These are phyloP conservation scores for Taxidea taxus DNA, from an alignment of 2,113 vertebrate genomes.

Conservation along the genomic window DNA sequence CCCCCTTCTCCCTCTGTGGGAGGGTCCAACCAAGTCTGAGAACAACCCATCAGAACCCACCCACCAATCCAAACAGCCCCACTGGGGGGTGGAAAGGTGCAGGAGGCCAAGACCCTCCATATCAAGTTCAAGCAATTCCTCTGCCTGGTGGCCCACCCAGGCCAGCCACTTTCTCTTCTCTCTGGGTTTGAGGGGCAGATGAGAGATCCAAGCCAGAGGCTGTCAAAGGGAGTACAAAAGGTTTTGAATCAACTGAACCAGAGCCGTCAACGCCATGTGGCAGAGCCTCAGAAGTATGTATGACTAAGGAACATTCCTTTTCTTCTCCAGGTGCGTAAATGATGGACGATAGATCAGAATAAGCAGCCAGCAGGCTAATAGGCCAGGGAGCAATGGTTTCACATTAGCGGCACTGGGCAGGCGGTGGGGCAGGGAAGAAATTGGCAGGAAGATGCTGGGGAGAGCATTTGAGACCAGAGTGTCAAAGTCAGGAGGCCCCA, in stretches of 20 bases:
- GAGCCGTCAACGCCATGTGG: accelerated
- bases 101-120: neutral
- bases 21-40: neutral
- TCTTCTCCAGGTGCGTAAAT: neutral
- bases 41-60: neutral
- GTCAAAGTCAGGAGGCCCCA: neutral
- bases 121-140: neutral
- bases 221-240: neutral
- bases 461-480: neutral
- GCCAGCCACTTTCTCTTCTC: too few species aligned
- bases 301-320: neutral
- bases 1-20: neutral
- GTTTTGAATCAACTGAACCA: neutral
- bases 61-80: neutral
- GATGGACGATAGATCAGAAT: neutral
- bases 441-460: neutral
- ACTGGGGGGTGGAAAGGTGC: too few species aligned
- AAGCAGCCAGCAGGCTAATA: neutral
- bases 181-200: neutral
- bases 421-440: neutral
- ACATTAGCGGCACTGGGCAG: neutral
- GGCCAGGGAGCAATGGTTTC: neutral
- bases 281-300: neutral
- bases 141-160: accelerated
- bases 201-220: neutral